phyloP scores from a whole-genome alignment of 2,113 vertebrate species.

The Spea multiplicata region DNA sequence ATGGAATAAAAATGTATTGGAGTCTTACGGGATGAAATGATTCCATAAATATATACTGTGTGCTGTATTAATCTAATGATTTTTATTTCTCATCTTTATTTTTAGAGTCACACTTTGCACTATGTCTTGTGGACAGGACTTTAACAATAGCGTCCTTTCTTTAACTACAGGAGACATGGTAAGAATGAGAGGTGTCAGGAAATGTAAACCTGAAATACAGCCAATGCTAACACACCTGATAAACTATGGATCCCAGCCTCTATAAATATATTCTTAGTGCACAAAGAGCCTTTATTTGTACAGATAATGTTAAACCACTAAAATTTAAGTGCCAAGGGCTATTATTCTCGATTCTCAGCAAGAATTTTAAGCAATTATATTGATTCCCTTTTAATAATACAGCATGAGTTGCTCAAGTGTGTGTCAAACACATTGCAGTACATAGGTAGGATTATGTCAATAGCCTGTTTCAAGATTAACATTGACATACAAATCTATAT shows the following conservation, averaged over 20 bases:
- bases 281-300: constrained; percentile 17
- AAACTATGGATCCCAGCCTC: constrained; percentile 28
- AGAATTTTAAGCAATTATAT: neutral
- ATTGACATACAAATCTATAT: neutral
- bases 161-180: constrained; percentile 41
- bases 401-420: neutral
- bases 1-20: too few relatives aligned
- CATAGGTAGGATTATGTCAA: neutral
- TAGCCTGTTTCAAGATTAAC: neutral
- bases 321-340: constrained; percentile 1
- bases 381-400: neutral
- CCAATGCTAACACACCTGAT: constrained; percentile 62
- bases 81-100: neutral
- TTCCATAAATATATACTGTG: too few relatives aligned
- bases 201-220: constrained; percentile 56
- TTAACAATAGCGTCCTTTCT: neutral
- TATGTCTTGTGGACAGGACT: neutral
- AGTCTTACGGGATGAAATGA: too few relatives aligned
- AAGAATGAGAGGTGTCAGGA: constrained; percentile 55
- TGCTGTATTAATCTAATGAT: too few relatives aligned
- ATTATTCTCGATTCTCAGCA: constrained; percentile 2
- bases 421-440: neutral
- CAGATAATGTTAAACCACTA: neutral
- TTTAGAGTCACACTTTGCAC: neutral
- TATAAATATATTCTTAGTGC: neutral